Conservation (phyloP, 2,888 invertebrate species). For the Carcina quercana region DNA sequence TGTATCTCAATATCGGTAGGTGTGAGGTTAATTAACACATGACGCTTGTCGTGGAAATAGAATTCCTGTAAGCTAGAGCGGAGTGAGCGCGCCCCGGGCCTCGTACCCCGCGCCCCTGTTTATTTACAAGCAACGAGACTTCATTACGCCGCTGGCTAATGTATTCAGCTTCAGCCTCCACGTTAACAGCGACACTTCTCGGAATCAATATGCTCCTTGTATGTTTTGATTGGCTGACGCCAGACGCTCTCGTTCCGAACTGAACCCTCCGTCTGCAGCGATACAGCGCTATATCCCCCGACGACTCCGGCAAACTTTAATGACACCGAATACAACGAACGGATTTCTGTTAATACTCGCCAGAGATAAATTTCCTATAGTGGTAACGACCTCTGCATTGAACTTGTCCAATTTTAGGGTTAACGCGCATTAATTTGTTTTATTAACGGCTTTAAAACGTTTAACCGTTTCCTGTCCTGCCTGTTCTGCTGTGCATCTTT, state of each 20-base stretch:
- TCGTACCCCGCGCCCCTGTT: slow-evolving; percentile 44
- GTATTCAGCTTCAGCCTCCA: slow-evolving; percentile 75
- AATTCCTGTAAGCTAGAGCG: slow-evolving; percentile 61
- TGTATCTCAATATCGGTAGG: slow-evolving; percentile 73
- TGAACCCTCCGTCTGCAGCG: slow-evolving; percentile 34
- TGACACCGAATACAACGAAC: slow-evolving; percentile 71
- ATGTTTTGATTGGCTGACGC: slow-evolving; percentile 71
- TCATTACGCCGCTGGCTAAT: slow-evolving; percentile 74
- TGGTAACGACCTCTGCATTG: slow-evolving; percentile 71
- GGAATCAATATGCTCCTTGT: slow-evolving; percentile 75
- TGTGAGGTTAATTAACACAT: slow-evolving; percentile 73
- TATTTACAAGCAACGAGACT: slow-evolving; percentile 74
- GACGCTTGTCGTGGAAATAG: slow-evolving; percentile 72
- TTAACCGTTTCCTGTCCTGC: slow-evolving; percentile 62
- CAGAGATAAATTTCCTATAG: slow-evolving; percentile 69
- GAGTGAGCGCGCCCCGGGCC: slow-evolving; percentile 58
- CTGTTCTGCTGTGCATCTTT: slow-evolving; percentile 43
- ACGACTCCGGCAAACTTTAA: slow-evolving; percentile 44
- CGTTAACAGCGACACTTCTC: slow-evolving; percentile 75
- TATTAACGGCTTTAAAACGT: slow-evolving; percentile 67
- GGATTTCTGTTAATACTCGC: slow-evolving; percentile 71
- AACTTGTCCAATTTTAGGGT: slow-evolving; percentile 74
- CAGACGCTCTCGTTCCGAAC: slow-evolving; percentile 34
- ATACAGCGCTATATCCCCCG: slow-evolving; percentile 49
- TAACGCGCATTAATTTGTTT: slow-evolving; percentile 69